A percentile compares a stretch with the other conserved stretches of the same genome.
These are phyloP conservation scores for Charadrius vociferus DNA, from an alignment of 2,113 vertebrate genomes.

Conservation along the genomic window DNA sequence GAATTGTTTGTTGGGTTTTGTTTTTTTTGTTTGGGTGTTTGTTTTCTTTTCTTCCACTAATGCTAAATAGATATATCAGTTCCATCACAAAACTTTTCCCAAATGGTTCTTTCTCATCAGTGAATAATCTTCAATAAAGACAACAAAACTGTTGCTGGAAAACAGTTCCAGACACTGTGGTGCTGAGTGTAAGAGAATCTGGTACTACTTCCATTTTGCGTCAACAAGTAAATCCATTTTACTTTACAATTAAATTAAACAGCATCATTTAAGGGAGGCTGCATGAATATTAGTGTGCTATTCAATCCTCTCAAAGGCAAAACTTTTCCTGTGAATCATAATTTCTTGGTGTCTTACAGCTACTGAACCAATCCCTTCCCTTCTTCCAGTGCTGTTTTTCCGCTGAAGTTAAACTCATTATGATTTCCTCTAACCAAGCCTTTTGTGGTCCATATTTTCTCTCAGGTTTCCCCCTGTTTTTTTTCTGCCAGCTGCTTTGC, in stretches of 20 bases:
- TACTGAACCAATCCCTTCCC: neutral
- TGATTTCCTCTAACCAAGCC: neutral
- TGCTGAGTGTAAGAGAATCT: neutral
- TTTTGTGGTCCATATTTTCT: neutral
- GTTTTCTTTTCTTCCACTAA: neutral
- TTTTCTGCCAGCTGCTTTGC: neutral
- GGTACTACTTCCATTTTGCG: neutral
- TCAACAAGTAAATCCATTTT: slow-evolving; percentile 10
- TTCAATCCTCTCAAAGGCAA: neutral
- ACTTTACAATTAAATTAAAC: slow-evolving; percentile 2
- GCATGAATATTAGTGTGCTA: neutral
- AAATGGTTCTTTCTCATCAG: neutral
- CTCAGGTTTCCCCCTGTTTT: neutral
- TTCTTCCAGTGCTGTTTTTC: neutral
- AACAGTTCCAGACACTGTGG: neutral
- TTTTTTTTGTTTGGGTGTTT: neutral
- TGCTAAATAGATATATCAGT: neutral
- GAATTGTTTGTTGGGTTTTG: neutral
- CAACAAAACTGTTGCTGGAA: neutral
- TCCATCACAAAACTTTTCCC: neutral
- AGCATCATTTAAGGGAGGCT: neutral
- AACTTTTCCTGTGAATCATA: slow-evolving; percentile 11
- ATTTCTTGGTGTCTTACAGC: neutral
- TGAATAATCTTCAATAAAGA: neutral
- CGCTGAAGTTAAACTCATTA: neutral